phyloP scores from a whole-genome alignment of 2,888 invertebrate genomes.

The Eretmocerus hayati region DNA sequence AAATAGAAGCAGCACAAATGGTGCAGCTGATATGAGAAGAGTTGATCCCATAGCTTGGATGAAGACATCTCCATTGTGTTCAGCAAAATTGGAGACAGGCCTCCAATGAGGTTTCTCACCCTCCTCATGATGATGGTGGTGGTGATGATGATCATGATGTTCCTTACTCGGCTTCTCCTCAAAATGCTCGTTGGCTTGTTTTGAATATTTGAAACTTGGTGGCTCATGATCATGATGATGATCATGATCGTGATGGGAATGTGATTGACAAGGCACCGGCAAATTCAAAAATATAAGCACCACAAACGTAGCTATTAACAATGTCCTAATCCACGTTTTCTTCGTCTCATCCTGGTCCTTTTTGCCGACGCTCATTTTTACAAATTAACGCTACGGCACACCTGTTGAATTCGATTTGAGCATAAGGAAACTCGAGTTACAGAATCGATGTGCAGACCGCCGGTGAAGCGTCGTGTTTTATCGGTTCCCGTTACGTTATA shows the following conservation, averaged over 20 bases:
- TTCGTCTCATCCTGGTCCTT: constrained; percentile 9
- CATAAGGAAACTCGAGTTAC: no score
- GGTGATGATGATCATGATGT: constrained; percentile 22
- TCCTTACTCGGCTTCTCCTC: constrained; percentile 29
- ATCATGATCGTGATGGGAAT: constrained; percentile 39
- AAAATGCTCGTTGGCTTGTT: constrained; percentile 55
- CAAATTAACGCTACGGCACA: constrained; percentile 1
- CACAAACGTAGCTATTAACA: constrained; percentile 30
- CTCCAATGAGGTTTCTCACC: constrained; percentile 16
- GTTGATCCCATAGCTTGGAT: constrained; percentile 83
- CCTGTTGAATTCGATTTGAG: constrained; percentile 8
- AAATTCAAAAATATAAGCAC: constrained; percentile 40
- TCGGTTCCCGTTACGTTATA: no score
- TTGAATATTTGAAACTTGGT: constrained; percentile 78
- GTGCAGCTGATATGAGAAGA: constrained; percentile 87
- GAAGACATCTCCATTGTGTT: constrained; percentile 33
- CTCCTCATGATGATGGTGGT: constrained; percentile 40
- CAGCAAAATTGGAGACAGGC: constrained; percentile 8
- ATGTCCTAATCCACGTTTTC: constrained; percentile 26
- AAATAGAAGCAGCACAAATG: constrained; percentile 85
- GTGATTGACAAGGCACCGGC: constrained; percentile 37
- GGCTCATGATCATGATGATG: constrained; percentile 49
- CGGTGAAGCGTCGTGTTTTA: no score
- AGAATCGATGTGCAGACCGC: no score
- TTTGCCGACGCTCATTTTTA: constrained; percentile 13